These are phyloP conservation scores for Phymatocera aterrima DNA, from an alignment of 2,888 invertebrate genomes.

Conservation along the genomic window DNA sequence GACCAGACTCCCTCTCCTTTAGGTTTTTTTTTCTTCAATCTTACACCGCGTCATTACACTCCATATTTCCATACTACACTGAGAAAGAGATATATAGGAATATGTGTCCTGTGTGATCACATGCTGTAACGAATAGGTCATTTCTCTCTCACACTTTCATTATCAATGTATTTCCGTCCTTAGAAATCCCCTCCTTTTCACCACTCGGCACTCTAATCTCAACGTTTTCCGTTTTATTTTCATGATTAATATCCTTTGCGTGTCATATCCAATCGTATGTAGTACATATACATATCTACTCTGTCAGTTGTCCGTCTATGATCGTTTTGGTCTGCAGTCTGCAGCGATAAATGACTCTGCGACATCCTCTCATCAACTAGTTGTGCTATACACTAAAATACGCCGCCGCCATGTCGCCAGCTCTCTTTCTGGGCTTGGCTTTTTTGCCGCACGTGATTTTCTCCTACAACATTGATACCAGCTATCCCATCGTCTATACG, in stretches of 20 bases:
- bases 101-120: neutral
- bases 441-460: constrained; percentile 40
- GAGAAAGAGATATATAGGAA: no score
- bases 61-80: no score
- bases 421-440: neutral
- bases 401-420: neutral
- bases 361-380: neutral
- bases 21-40: no score
- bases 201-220: neutral
- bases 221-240: neutral
- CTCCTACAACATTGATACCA: constrained; percentile 59
- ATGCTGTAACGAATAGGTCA: neutral
- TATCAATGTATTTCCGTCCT: neutral
- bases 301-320: neutral
- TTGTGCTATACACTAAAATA: neutral
- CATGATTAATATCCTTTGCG: neutral
- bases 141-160: neutral
- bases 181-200: neutral
- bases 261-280: neutral
- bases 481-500: constrained; percentile 52
- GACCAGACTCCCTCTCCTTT: no score
- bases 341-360: neutral
- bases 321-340: neutral
- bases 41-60: no score
- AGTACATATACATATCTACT: neutral